Evolutionary conservation across 2,888 invertebrate genomes (phyloP).

Genomic region (Synergus gifuensis): DNA sequence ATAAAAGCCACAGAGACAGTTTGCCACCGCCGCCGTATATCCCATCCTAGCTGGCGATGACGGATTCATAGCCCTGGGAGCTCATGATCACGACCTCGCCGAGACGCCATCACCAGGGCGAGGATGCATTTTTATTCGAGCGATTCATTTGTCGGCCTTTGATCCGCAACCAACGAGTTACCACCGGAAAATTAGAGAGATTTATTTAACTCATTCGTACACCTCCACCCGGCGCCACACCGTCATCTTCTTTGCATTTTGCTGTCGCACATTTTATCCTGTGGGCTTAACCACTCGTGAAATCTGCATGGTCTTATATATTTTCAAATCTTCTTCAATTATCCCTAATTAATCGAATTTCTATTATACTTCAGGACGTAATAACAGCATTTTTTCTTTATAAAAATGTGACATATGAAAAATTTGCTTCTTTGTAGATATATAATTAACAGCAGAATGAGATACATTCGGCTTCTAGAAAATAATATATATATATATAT

Average conservation of each 20-base stretch:
- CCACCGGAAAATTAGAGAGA: constrained; percentile 68
- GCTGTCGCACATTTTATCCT: constrained; percentile 3
- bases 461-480: too few relatives aligned
- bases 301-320: not conserved
- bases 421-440: too few relatives aligned
- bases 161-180: constrained; percentile 63
- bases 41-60: constrained; percentile 67
- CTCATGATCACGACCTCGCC: constrained; percentile 56
- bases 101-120: constrained; percentile 47
- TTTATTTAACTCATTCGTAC: constrained; percentile 58
- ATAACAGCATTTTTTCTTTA: too few relatives aligned
- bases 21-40: constrained; percentile 51
- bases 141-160: constrained; percentile 73
- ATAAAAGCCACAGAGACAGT: constrained; percentile 63
- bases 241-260: constrained; percentile 42
- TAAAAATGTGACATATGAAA: too few relatives aligned
- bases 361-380: too few relatives aligned
- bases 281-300: not conserved
- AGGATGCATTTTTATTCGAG: constrained; percentile 57
- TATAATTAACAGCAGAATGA: too few relatives aligned
- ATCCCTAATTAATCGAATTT: not conserved
- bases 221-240: constrained; percentile 32
- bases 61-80: constrained; percentile 73
- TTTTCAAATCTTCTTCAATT: not conserved
- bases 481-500: too few relatives aligned